phyloP scores from a whole-genome alignment of 2,113 vertebrate genomes.

The Sapajus apella region DNA sequence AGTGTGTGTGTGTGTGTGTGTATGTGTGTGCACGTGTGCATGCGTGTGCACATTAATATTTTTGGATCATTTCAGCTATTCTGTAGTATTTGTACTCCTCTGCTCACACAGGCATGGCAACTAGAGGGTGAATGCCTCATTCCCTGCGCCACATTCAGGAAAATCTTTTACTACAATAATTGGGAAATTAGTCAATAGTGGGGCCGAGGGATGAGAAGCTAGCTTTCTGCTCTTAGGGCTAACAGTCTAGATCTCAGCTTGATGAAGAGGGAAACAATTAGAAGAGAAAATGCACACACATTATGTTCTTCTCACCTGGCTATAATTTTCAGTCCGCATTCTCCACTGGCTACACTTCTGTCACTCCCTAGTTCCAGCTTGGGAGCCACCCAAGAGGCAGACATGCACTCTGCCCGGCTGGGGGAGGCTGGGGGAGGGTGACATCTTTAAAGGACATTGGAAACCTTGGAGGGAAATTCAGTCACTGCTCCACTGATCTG shows the following conservation, averaged over 20 bases:
- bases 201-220: not conserved
- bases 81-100: not conserved
- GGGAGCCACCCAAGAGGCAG: not conserved
- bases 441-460: slow-evolving; percentile 9
- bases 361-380: not conserved
- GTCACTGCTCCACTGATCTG: slow-evolving; percentile 45
- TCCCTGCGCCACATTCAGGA: not conserved
- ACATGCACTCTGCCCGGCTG: rapidly evolving
- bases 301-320: not conserved
- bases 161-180: not conserved
- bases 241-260: not conserved
- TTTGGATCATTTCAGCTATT: not conserved
- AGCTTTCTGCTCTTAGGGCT: not conserved
- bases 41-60: not conserved
- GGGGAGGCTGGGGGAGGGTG: not conserved
- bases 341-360: not conserved
- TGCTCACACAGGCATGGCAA: not conserved
- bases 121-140: not conserved
- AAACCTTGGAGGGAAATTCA: slow-evolving; percentile 37
- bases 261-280: not conserved
- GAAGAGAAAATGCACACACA: not conserved
- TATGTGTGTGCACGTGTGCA: not conserved
- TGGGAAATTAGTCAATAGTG: not conserved
- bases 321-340: not conserved
- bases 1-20: not conserved